Evolutionary conservation across 2,888 invertebrate species (phyloP).

Genomic region (Lamellibrachia columna): DNA sequence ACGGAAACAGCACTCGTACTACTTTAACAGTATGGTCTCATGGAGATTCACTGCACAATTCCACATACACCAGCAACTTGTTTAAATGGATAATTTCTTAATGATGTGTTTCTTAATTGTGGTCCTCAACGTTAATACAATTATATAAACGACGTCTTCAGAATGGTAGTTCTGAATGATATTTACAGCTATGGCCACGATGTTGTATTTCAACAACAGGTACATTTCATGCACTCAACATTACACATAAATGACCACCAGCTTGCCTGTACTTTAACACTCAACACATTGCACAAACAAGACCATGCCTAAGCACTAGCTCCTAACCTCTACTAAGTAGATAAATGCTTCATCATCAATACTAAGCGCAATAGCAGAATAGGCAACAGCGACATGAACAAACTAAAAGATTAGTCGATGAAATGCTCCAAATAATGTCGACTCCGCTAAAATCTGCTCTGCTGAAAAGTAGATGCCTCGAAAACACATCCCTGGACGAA

Average conservation of each 20-base stretch:
- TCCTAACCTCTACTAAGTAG: background rate
- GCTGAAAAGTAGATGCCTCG: background rate
- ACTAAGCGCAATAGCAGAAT: background rate
- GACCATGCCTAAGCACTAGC: background rate
- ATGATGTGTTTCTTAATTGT: background rate
- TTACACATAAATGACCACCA: background rate
- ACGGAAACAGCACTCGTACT: background rate
- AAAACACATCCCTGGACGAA: no score
- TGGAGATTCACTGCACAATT: background rate
- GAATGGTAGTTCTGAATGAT: background rate
- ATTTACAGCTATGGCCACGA: conserved; percentile 8
- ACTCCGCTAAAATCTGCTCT: background rate
- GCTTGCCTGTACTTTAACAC: background rate
- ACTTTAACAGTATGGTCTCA: background rate
- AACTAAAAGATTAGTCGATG: background rate
- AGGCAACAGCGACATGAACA: background rate
- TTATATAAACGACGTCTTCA: background rate
- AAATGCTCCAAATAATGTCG: background rate
- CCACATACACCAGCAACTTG: background rate
- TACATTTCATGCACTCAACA: background rate
- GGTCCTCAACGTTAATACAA: background rate
- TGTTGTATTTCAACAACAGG: background rate
- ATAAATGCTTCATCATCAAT: background rate
- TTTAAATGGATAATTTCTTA: background rate
- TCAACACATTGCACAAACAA: background rate